Base-by-base conservation (phyloP, 1,140 invertebrate genomes). In the Hylaeus anthracinus region DNA sequence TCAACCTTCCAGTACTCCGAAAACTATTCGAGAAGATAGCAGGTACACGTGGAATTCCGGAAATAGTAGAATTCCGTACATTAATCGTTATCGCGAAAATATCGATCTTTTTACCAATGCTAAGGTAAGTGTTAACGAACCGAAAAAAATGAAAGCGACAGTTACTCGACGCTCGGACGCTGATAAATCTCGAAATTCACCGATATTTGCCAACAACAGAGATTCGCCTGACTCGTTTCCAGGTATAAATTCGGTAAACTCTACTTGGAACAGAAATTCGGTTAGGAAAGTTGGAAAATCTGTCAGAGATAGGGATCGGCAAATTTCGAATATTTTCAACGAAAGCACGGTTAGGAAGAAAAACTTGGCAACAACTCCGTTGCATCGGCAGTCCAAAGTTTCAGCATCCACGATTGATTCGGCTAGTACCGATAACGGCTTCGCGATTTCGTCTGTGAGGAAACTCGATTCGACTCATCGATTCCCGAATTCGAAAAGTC, bases 1-100 rank as follows among this genome's bases (percentile, higher is more conserved):
- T 56, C 60, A 74, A 72, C 9, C 64, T 2, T 10, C 66, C 53
- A 83, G 83, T 76, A 64, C 58, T 66, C 75, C 83, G 10, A 63
- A 66, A 53, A 77, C 82, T 70, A 81, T 85, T 76, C 83, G 79
- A 78, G 78, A 87, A 84, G 88, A 91, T 90, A 93, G 88, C 92
- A 93, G 92, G 92, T 93, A 93, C 86, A 90, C 86, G 80, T 85
- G 85, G 83, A 89, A 82, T 84, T 85, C 83, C 75, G 82, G 85
- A 88, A 88, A 83, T 88, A 87, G 71, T 90, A 88, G 75, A 87
- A 81, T 91, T 86, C 88, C 86, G 72, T 83, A 88, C 79, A 79
- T 84, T 87, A 90, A 70, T 70, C 75, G 78, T 83, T 86, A 89
- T 61, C 81, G 79, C 65, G 77, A 78, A 81, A 82, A 55, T 67